Percentiles rank a stretch among this genome's conserved stretches.
Evolutionary conservation across 2,113 vertebrate genomes (phyloP).

Genomic region (Silurus asotus): DNA sequence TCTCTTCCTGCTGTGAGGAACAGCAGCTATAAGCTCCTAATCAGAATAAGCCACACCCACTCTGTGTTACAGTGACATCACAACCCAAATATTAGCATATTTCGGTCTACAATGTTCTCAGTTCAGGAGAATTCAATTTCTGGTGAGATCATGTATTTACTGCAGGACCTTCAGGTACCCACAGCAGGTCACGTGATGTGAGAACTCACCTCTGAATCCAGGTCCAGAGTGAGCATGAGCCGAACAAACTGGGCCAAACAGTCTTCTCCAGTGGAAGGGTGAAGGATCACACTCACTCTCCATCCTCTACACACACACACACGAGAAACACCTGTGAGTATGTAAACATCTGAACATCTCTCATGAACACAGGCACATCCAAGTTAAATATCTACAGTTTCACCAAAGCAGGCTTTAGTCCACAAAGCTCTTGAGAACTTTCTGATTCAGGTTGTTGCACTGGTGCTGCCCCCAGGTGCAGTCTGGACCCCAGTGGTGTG

Average conservation of each 20-base stretch:
- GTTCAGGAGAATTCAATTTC: background rate
- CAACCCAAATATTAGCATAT: no score
- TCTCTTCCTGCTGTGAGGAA: no score
- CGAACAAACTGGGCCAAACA: constrained; percentile 88
- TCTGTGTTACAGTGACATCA: no score
- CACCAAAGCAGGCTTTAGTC: background rate
- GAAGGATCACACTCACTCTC: constrained; percentile 84
- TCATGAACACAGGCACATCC: background rate
- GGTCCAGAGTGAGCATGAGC: constrained; percentile 82
- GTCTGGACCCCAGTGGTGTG: background rate
- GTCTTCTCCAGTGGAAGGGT: constrained; percentile 90
- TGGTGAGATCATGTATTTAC: background rate
- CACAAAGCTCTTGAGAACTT: background rate
- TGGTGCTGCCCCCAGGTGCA: background rate
- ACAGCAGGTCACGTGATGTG: background rate
- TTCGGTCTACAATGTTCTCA: no score
- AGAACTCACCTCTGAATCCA: constrained; percentile 79
- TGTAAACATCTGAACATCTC: background rate
- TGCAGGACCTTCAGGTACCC: background rate
- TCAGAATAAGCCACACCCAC: background rate
- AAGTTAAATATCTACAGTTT: background rate
- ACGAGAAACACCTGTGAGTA: background rate
- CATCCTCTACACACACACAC: constrained; percentile 69
- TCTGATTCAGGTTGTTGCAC: background rate
- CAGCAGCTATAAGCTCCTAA: background rate